Evolutionary conservation across 2,113 vertebrate genomes (phyloP).

Genomic region (Centropristis striata): DNA sequence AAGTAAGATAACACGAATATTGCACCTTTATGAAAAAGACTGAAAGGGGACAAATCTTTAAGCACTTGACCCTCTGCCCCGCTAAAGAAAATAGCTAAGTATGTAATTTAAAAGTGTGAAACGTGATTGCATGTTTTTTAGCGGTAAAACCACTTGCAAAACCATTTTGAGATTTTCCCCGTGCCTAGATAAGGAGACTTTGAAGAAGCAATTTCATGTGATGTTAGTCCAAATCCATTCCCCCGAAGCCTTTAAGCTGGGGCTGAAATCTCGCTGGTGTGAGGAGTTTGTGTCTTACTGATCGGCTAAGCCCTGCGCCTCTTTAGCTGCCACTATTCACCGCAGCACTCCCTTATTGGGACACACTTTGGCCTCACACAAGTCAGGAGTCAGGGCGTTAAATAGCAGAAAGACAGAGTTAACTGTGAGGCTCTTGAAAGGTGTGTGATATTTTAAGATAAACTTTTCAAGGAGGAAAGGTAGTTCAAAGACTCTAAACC

Average conservation of each 20-base stretch:
- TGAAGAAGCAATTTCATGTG: slow-evolving; percentile 83
- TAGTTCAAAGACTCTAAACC: slow-evolving; percentile 6
- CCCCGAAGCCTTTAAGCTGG: slow-evolving; percentile 78
- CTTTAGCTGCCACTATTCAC: slow-evolving; percentile 65
- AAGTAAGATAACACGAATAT: slow-evolving; percentile 76
- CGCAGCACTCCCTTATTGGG: slow-evolving; percentile 50
- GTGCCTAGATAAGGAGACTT: slow-evolving; percentile 78
- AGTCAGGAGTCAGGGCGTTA: slow-evolving; percentile 40
- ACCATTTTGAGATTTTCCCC: slow-evolving; percentile 74
- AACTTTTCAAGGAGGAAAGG: slow-evolving; percentile 1
- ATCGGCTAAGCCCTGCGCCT: slow-evolving; percentile 69
- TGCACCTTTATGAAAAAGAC: slow-evolving; percentile 64
- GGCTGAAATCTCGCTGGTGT: slow-evolving; percentile 79
- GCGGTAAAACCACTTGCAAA: slow-evolving; percentile 75
- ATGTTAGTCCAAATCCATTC: slow-evolving; percentile 81
- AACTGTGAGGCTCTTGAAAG: slow-evolving; percentile 4
- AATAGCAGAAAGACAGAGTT: slow-evolving; percentile 36
- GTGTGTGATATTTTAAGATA: slow-evolving; percentile 11
- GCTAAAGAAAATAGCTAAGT: slow-evolving; percentile 75
- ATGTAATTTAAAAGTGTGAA: slow-evolving; percentile 82
- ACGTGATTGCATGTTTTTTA: slow-evolving; percentile 80
- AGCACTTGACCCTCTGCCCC: slow-evolving; percentile 75
- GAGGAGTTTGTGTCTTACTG: slow-evolving; percentile 80
- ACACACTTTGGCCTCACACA: slow-evolving; percentile 32
- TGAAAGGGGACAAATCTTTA: slow-evolving; percentile 75